These are phyloP conservation scores for Drosophila athabasca DNA, from an alignment of 1,140 invertebrate genomes.

Conservation along the genomic window DNA sequence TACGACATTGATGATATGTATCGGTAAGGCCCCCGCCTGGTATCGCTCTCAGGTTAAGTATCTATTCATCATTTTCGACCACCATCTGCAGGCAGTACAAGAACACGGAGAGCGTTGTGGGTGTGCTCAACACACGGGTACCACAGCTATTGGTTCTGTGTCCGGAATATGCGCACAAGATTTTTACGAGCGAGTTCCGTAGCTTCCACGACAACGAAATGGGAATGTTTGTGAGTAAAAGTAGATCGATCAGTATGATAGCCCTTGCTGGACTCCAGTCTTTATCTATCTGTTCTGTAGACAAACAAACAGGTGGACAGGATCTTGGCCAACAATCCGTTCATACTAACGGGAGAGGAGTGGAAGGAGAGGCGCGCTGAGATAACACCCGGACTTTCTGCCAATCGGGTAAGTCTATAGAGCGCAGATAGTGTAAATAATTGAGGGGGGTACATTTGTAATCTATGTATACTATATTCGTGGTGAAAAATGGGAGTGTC, in stretches of 20 bases:
- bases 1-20: conserved; percentile 64
- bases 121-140: conserved; percentile 49
- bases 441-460: no score
- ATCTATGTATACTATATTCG: no score
- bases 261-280: background rate
- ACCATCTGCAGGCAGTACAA: conserved; percentile 43
- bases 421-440: no score
- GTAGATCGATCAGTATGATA: background rate
- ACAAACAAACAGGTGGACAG: conserved; percentile 77
- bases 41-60: background rate
- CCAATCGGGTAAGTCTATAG: conserved; percentile 64
- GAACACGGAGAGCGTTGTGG: conserved; percentile 48
- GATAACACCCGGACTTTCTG: conserved; percentile 85
- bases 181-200: conserved; percentile 84
- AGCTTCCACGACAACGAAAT: conserved; percentile 79
- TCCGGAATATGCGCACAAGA: conserved; percentile 83
- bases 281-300: conserved; percentile 10
- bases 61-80: background rate
- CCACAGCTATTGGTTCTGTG: conserved; percentile 83
- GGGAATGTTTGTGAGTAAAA: conserved; percentile 33
- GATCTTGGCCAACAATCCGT: conserved; percentile 83
- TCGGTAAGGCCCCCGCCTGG: conserved; percentile 20
- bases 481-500: no score
- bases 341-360: conserved; percentile 77
- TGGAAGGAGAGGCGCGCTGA: conserved; percentile 86